Conservation (phyloP, 1,140 invertebrate genomes). For the Argopecten irradians region DNA sequence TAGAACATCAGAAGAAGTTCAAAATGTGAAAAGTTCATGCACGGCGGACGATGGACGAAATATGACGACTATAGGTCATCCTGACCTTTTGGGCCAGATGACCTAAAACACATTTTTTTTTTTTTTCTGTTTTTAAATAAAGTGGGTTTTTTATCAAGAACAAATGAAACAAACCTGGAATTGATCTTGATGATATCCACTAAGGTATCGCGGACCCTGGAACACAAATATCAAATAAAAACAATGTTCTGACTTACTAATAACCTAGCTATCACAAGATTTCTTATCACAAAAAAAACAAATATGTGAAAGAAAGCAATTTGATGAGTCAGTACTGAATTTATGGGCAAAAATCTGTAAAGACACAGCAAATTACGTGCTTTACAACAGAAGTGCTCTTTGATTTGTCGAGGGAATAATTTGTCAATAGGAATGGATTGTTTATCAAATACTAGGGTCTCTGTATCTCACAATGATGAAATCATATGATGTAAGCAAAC, state of each 20-base stretch:
- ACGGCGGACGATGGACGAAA: too few species aligned
- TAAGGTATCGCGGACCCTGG: conserved; percentile 62
- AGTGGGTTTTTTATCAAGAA: too few species aligned
- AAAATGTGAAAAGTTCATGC: too few species aligned
- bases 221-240: conserved; percentile 29
- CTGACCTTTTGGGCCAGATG: too few species aligned
- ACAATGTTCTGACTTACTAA: not conserved
- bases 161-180: conserved; percentile 64
- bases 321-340: not conserved
- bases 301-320: not conserved
- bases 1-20: too few species aligned
- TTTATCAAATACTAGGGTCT: not conserved
- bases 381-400: not conserved
- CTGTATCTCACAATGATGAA: not conserved
- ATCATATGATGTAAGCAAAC: too few species aligned
- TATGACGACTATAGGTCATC: too few species aligned
- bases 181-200: conserved; percentile 58
- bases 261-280: not conserved
- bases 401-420: not conserved
- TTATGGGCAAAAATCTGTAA: not conserved
- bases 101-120: too few species aligned
- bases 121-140: too few species aligned
- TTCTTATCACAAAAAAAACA: not conserved
- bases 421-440: not conserved
- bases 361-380: not conserved